Evolutionary conservation across 2,888 invertebrate genomes (phyloP), one percentile per base, ranked within the genome.

Genomic region (Melitaea athalia): DNA sequence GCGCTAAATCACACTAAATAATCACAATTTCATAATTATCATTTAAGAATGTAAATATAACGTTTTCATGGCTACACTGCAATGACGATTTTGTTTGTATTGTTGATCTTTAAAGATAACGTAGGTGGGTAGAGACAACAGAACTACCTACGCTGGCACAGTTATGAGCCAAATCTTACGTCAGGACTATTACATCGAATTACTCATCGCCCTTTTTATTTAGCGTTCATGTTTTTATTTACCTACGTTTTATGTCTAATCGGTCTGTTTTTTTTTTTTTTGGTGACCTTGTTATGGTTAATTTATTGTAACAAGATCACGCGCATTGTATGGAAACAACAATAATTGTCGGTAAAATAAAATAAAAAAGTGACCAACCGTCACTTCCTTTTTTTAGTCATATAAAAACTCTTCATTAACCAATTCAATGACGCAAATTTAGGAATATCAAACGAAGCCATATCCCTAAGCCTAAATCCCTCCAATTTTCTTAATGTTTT

Each of bases 121-220:
- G 12, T 14, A 33, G 53, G 53, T 55, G 53, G 53, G 33, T 33
- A 33, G 53, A 14, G n/a, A 11, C 31, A 31, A 15, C 17, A 50
- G 42, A 38, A 38, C 64, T 62, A 45, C 64, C 64, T 47, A 64
- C 64, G 52, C 53, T 50, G 61, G 15, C 49, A 43, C 49, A 4
- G 45, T 31, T 43, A 17, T 62, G 17, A 57, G 47, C 45, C 62
- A 65, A 62, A 42, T 49, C 14, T 65, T 65, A 38, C 69, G 62
- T 69, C 65, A 69, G 61, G 55, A 59, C 57, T 63, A 64, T 61
- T 57, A 52, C 24, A 24, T 45, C 12, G 57, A 31, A 59, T 69
- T 61, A 57, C 64, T 61, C 62, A 64, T 14, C 50, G 31, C 42
- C 62, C 50, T 47, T 42, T 62, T 64, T 69, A 45, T 43, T 50